Percentiles rank a stretch among this genome's conserved stretches.
Evolutionary conservation across 2,797 vertebrate species (phyloP).

Genomic region (Schizopygopsis pylzovi): DNA sequence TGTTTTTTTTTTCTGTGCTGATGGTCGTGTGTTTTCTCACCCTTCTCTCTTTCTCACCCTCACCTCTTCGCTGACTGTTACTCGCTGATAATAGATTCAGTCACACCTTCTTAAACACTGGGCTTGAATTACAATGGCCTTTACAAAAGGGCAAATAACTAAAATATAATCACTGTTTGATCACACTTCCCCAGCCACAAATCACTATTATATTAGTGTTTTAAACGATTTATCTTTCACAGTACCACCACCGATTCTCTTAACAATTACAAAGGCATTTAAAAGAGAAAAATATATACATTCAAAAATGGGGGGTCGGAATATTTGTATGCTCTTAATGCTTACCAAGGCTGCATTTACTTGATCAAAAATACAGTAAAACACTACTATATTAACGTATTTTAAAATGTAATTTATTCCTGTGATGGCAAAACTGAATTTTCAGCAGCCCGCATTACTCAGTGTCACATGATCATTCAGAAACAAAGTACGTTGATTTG

Average conservation of each 20-base stretch:
- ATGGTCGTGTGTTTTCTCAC: conserved; percentile 44
- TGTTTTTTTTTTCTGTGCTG: conserved; percentile 4
- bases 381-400: background rate
- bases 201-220: background rate
- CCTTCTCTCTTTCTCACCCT: conserved; percentile 44
- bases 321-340: background rate
- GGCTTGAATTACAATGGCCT: conserved; percentile 33
- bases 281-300: background rate
- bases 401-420: background rate
- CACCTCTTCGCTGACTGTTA: conserved; percentile 46
- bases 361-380: background rate
- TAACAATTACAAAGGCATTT: background rate
- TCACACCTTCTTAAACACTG: conserved; percentile 42
- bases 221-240: background rate
- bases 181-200: conserved; percentile 9
- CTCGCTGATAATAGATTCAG: conserved; percentile 46
- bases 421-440: background rate
- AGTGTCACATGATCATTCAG: conserved; percentile 3
- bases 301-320: background rate
- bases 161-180: conserved; percentile 28
- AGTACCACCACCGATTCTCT: background rate
- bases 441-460: background rate
- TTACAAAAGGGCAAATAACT: conserved; percentile 45
- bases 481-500: background rate
- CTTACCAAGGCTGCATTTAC: background rate